phyloP scores from a whole-genome alignment of 2,888 invertebrate species.

The Drosophila falleni region DNA sequence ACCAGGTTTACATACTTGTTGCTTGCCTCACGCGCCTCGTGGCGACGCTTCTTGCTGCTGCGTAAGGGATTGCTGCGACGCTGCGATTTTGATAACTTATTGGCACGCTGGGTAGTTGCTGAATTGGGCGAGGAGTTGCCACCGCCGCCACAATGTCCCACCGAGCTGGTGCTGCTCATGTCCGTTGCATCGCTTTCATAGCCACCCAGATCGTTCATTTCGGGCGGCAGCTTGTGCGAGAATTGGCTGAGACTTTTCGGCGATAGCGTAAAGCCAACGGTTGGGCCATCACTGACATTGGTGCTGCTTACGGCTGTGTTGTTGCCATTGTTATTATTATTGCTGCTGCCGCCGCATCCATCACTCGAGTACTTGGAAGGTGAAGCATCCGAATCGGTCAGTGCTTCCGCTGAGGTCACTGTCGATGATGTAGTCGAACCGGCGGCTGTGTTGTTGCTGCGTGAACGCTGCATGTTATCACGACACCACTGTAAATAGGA shows the following conservation, averaged over 20 bases:
- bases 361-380: slow-evolving; percentile 80
- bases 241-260: slow-evolving; percentile 74
- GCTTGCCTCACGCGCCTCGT: slow-evolving; percentile 63
- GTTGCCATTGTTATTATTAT: slow-evolving; percentile 37
- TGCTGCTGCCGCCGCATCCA: slow-evolving; percentile 48
- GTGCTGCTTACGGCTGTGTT: slow-evolving; percentile 36
- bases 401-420: slow-evolving; percentile 82
- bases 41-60: slow-evolving; percentile 77
- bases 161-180: slow-evolving; percentile 84
- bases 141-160: slow-evolving; percentile 63
- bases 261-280: slow-evolving; percentile 56
- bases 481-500: slow-evolving; percentile 93
- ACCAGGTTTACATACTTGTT: slow-evolving; percentile 46
- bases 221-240: slow-evolving; percentile 69
- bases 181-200: slow-evolving; percentile 85
- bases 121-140: slow-evolving; percentile 76
- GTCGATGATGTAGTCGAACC: slow-evolving; percentile 80
- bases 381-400: slow-evolving; percentile 82
- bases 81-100: slow-evolving; percentile 61
- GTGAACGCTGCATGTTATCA: slow-evolving; percentile 88
- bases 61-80: slow-evolving; percentile 57
- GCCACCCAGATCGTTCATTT: slow-evolving; percentile 63
- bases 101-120: slow-evolving; percentile 52
- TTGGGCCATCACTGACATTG: slow-evolving; percentile 40
- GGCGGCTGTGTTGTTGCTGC: slow-evolving; percentile 67